These are phyloP conservation scores for Carabus problematicus DNA, from an alignment of 2,888 invertebrate species.

Conservation along the genomic window DNA sequence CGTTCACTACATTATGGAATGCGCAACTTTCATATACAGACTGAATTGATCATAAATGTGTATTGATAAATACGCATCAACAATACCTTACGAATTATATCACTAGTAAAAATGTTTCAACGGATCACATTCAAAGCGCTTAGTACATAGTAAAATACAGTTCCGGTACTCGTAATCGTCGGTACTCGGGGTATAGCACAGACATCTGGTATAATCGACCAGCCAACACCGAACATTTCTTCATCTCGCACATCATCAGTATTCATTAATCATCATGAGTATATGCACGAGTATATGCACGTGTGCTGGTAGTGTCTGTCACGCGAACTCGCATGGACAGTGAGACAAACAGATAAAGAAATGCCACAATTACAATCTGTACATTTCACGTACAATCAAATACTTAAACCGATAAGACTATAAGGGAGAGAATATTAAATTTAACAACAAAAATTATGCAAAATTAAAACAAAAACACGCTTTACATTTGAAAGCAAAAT, in stretches of 20 bases:
- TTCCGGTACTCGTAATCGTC: too few relatives aligned
- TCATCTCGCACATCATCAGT: too few relatives aligned
- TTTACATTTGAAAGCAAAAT: slow-evolving; percentile 26
- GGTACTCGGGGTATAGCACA: slow-evolving; percentile 15
- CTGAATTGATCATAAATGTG: slow-evolving; percentile 31
- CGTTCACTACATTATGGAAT: slow-evolving; percentile 41
- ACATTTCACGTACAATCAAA: slow-evolving; percentile 39
- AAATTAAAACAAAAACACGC: slow-evolving; percentile 19
- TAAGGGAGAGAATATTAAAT: slow-evolving; percentile 4
- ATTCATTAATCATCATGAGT: too few relatives aligned
- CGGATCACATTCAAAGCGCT: slow-evolving; percentile 42
- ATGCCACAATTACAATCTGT: slow-evolving; percentile 23
- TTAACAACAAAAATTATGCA: slow-evolving; percentile 7
- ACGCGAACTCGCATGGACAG: background rate
- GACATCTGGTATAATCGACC: background rate
- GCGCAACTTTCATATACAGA: slow-evolving; percentile 35
- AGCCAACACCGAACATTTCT: too few relatives aligned
- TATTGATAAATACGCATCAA: slow-evolving; percentile 35
- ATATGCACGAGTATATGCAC: too few relatives aligned
- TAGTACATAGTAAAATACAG: slow-evolving; percentile 36
- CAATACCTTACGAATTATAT: slow-evolving; percentile 41
- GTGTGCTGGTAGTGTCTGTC: slow-evolving; percentile 6
- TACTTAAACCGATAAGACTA: slow-evolving; percentile 14
- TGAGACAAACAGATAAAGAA: too few relatives aligned
- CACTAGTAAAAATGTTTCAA: slow-evolving; percentile 37